Conservation (phyloP, 2,113 vertebrate genomes). For the Accipiter virgatus region DNA sequence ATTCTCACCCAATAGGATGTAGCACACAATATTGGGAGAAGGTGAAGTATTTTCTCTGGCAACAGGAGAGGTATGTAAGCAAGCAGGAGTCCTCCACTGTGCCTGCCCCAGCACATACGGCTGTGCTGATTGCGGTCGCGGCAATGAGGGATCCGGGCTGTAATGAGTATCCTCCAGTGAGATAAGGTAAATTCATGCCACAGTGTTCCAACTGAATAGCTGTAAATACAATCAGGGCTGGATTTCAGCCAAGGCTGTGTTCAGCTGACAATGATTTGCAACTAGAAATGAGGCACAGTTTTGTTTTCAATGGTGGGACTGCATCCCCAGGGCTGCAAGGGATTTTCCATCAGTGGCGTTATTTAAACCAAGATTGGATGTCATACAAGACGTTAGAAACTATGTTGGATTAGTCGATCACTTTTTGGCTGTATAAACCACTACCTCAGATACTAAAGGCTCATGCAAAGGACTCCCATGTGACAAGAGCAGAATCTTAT, state of each 20-base stretch:
- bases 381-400: not conserved
- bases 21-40: not conserved
- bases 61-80: not conserved
- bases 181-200: not conserved
- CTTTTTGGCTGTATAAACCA: not conserved
- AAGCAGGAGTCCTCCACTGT: not conserved
- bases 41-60: not conserved
- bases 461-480: not conserved
- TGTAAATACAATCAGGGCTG: conserved; percentile 11
- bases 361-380: not conserved
- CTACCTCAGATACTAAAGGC: not conserved
- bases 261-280: not conserved
- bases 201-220: not conserved
- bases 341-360: not conserved
- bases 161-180: not conserved
- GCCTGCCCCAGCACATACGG: not conserved
- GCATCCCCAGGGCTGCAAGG: not conserved
- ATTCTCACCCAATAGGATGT: not conserved
- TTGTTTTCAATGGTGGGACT: not conserved
- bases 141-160: not conserved
- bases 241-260: not conserved
- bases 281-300: not conserved
- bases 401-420: not conserved
- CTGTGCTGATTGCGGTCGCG: not conserved
- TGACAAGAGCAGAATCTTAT: not conserved